Evolutionary conservation across 2,113 vertebrate species (phyloP).

Genomic region (Cynoglossus semilaevis): DNA sequence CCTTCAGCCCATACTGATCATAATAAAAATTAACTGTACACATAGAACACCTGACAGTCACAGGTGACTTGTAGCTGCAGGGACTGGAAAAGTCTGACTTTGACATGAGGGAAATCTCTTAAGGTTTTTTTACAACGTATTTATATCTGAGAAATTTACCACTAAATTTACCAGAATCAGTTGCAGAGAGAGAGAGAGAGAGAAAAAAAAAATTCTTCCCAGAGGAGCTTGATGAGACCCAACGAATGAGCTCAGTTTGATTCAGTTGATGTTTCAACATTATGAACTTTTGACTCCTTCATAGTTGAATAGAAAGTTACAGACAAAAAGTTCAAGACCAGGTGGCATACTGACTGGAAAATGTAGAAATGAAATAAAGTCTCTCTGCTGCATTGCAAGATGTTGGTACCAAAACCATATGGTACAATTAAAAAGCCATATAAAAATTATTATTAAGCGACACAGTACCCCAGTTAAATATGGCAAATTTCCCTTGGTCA

Average conservation of each 20-base stretch:
- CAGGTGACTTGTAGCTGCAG: conserved; percentile 25
- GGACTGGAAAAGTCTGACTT: conserved; percentile 6
- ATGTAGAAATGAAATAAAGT: too few species aligned
- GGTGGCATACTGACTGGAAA: too few species aligned
- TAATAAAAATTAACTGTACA: conserved; percentile 14
- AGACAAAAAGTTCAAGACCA: not conserved
- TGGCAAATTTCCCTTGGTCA: conserved; percentile 64
- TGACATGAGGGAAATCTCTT: conserved; percentile 1
- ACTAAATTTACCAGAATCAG: too few species aligned
- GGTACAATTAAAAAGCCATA: too few species aligned
- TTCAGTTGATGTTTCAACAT: conserved; percentile 25
- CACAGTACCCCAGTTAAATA: conserved; percentile 83
- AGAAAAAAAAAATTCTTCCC: conserved; percentile 24
- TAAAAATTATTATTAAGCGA: not conserved
- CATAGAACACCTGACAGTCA: conserved; percentile 17
- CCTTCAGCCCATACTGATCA: conserved; percentile 12
- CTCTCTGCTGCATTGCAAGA: not conserved
- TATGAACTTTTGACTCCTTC: conserved; percentile 38
- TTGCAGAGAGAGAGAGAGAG: too few species aligned
- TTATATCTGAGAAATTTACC: too few species aligned
- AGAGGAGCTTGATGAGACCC: conserved; percentile 25
- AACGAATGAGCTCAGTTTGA: not conserved
- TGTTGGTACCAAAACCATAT: not conserved
- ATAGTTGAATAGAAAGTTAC: not conserved
- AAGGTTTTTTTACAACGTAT: too few species aligned